phyloP scores from a whole-genome alignment of 2,113 vertebrate species.

The Urocolius indicus region DNA sequence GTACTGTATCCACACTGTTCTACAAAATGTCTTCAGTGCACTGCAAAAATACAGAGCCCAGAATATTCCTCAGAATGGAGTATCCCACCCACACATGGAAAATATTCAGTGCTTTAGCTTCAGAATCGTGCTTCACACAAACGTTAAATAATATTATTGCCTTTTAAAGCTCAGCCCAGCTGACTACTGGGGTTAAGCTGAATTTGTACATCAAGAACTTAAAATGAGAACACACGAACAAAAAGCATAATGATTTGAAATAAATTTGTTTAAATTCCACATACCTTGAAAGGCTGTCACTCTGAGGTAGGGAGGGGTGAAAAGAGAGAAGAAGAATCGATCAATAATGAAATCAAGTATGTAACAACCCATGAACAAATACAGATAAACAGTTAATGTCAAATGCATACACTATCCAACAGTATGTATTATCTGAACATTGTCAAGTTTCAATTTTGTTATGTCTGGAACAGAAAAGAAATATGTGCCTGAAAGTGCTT shows the following conservation, averaged over 20 bases:
- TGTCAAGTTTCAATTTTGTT: slow-evolving; percentile 13
- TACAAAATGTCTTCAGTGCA: not conserved
- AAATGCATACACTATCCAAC: not conserved
- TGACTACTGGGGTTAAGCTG: not conserved
- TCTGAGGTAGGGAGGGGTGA: slow-evolving; percentile 66
- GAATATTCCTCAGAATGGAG: no score
- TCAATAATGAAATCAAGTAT: not conserved
- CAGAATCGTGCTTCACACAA: not conserved
- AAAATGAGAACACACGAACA: not conserved
- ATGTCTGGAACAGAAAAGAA: not conserved
- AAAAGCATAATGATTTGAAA: not conserved
- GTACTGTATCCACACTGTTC: not conserved
- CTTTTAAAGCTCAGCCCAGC: not conserved
- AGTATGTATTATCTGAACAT: not conserved
- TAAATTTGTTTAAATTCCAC: slow-evolving; percentile 36
- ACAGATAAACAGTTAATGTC: not conserved
- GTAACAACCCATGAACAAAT: not conserved
- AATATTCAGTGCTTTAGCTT: not conserved
- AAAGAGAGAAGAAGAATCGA: slow-evolving; percentile 56
- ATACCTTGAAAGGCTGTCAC: slow-evolving; percentile 90
- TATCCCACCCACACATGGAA: not conserved
- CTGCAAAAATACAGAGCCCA: not conserved
- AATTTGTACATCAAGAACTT: not conserved
- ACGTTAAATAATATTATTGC: not conserved
- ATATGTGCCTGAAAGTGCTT: not conserved